Evolutionary conservation across 2,113 vertebrate species (phyloP).

Genomic region (Pseudorhombus dupliciocellatus): DNA sequence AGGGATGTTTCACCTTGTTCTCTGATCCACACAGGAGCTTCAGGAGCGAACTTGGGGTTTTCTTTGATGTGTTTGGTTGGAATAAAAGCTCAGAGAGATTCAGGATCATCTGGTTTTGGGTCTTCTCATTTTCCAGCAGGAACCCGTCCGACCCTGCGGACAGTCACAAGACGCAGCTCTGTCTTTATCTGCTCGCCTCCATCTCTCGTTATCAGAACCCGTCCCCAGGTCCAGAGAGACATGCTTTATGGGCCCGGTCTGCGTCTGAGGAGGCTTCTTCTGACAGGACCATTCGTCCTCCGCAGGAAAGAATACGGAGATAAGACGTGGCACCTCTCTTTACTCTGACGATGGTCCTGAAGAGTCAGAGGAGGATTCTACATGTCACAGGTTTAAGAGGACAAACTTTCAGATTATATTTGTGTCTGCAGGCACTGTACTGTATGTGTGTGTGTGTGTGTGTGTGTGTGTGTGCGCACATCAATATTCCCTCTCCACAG

Average conservation of each 20-base stretch:
- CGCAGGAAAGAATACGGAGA: background rate
- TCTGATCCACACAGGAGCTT: too few relatives aligned
- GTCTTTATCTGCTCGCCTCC: conserved; percentile 1
- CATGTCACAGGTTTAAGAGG: too few relatives aligned
- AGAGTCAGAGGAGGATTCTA: too few relatives aligned
- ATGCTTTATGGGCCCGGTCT: conserved; percentile 25
- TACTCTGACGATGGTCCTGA: too few relatives aligned
- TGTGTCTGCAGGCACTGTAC: too few relatives aligned
- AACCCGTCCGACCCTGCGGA: background rate
- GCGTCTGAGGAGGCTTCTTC: conserved; percentile 11
- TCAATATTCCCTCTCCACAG: conserved; percentile 4
- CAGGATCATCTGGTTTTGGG: background rate
- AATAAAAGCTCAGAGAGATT: too few relatives aligned
- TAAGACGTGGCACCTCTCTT: background rate
- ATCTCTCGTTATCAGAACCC: conserved; percentile 28
- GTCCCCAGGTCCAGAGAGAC: background rate
- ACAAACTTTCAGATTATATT: too few relatives aligned
- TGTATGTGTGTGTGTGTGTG: conserved; percentile 5
- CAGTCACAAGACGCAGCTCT: conserved; percentile 6
- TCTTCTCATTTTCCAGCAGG: background rate
- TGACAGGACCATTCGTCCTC: conserved; percentile 27
- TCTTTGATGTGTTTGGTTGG: too few relatives aligned
- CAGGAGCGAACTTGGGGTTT: too few relatives aligned
- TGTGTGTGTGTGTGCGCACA: background rate
- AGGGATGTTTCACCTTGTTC: too few relatives aligned